A percentile compares a stretch with the other conserved stretches of the same genome.
phyloP scores from a whole-genome alignment of 2,113 vertebrate genomes.

The Alectura lathami region DNA sequence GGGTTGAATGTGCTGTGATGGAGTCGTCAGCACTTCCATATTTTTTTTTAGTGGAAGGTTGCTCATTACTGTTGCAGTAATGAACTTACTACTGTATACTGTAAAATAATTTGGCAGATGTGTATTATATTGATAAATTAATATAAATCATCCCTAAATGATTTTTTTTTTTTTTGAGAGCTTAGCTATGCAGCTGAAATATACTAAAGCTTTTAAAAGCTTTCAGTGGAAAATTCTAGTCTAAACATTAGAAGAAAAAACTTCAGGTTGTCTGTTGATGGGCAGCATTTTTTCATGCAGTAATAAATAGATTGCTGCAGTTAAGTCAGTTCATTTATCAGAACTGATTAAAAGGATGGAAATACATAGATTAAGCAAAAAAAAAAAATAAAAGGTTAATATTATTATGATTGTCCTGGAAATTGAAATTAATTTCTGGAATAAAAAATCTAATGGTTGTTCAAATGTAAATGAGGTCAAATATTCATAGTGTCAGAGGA shows the following conservation, averaged over 20 bases:
- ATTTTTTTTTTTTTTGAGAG: neutral
- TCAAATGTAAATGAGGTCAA: constrained; percentile 33
- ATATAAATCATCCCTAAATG: neutral
- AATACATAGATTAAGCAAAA: constrained; percentile 9
- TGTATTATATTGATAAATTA: constrained; percentile 6
- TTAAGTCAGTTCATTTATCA: constrained; percentile 22
- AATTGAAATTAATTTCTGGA: neutral
- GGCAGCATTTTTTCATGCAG: neutral
- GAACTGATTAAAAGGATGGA: constrained; percentile 12
- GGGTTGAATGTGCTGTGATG: neutral
- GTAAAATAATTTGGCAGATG: neutral
- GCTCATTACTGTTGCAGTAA: neutral
- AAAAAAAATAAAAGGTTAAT: neutral
- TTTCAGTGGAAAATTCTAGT: neutral
- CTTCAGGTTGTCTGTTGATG: neutral
- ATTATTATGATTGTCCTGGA: constrained; percentile 5
- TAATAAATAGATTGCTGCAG: neutral
- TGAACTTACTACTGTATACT: neutral
- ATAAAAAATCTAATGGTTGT: neutral
- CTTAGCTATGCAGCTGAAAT: neutral
- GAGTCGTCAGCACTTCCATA: neutral
- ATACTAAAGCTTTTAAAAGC: neutral
- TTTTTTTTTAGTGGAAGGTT: neutral
- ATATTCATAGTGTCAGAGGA: neutral
- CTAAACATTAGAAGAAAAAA: neutral